phyloP scores from a whole-genome alignment of 2,797 vertebrate species.

The Diceros bicornis region DNA sequence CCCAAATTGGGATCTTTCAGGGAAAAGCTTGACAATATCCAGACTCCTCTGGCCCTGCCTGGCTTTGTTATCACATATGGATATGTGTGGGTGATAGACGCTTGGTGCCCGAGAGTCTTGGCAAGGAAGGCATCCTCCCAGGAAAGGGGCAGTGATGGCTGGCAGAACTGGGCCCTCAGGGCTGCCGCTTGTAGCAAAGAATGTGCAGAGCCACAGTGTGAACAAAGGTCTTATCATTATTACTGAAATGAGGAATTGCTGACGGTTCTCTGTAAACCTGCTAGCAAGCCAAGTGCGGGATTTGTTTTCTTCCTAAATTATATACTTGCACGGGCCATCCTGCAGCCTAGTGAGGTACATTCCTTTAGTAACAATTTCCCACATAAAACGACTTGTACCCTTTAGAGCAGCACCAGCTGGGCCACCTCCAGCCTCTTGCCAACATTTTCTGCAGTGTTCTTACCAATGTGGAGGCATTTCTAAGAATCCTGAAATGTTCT shows the following conservation, averaged over 20 bases:
- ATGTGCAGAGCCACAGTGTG: not conserved
- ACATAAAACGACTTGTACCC: conserved; percentile 67
- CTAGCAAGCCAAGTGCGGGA: not conserved
- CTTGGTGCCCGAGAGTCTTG: not conserved
- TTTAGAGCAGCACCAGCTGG: conserved; percentile 72
- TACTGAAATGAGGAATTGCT: conserved; percentile 51
- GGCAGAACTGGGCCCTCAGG: not conserved
- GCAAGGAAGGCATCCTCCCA: not conserved
- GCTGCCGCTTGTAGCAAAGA: conserved; percentile 61
- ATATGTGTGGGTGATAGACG: not conserved
- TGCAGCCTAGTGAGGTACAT: conserved; percentile 10
- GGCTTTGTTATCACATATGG: not conserved
- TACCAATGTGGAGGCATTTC: not conserved
- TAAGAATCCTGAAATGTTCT: conserved; percentile 38
- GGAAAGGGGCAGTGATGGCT: not conserved
- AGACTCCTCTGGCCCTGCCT: not conserved
- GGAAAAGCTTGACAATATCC: not conserved
- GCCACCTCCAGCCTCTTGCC: conserved; percentile 70
- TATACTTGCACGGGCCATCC: not conserved
- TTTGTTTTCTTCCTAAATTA: conserved; percentile 11
- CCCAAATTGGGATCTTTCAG: not conserved
- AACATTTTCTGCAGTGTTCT: not conserved
- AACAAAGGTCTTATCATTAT: conserved; percentile 50
- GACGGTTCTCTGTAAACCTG: not conserved
- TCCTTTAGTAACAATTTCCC: conserved; percentile 50